Evolutionary conservation across 2,113 vertebrate species (phyloP).

Genomic region (Meriones unguiculatus): DNA sequence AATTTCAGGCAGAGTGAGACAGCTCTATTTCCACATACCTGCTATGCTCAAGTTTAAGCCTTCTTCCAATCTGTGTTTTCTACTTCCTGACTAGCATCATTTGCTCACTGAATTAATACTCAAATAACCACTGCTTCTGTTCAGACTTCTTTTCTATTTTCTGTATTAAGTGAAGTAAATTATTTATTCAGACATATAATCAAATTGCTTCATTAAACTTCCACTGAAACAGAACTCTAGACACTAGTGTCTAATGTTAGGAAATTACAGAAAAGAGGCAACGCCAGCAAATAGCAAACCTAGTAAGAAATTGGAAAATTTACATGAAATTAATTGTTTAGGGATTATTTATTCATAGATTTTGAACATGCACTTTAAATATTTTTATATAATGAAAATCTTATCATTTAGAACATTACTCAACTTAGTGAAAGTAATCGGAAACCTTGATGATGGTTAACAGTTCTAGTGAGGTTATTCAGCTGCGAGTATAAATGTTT

Average conservation of each 20-base stretch:
- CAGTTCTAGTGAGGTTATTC: background rate
- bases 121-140: background rate
- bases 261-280: background rate
- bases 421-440: background rate
- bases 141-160: background rate
- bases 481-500: background rate
- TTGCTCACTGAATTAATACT: background rate
- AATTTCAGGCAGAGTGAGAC: background rate
- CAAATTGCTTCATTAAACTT: slow-evolving; percentile 29
- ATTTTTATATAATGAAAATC: background rate
- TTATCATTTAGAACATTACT: background rate
- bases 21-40: background rate
- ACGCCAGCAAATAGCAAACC: background rate
- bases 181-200: slow-evolving; percentile 14
- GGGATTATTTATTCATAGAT: background rate
- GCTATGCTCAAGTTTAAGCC: too few relatives aligned
- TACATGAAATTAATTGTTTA: background rate
- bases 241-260: background rate
- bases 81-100: background rate
- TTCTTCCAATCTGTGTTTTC: background rate
- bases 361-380: background rate
- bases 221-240: background rate
- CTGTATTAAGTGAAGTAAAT: slow-evolving; percentile 24
- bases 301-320: background rate
- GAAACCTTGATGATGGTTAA: background rate